Evolutionary conservation across 2,113 vertebrate genomes (phyloP).

Genomic region (Potamarius usumacintae): DNA sequence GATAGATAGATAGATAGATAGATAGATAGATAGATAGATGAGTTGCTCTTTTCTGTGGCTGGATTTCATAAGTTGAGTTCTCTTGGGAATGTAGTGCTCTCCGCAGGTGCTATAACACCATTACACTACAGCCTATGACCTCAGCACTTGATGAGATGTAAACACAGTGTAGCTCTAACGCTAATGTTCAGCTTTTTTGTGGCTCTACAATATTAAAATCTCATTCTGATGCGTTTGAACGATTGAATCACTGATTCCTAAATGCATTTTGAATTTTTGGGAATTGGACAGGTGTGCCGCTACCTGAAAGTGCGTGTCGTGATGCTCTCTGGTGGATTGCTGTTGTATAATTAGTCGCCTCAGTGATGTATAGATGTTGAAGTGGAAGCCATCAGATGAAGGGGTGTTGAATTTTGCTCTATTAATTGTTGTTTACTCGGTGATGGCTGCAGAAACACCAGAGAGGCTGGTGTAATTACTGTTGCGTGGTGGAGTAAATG

Average conservation of each 20-base stretch:
- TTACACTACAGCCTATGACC: neutral
- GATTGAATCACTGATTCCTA: neutral
- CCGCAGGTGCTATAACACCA: neutral
- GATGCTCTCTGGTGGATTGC: neutral
- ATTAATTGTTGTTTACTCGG: neutral
- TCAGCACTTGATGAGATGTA: neutral
- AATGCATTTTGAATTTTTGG: neutral
- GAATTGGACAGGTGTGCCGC: neutral
- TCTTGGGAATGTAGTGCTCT: neutral
- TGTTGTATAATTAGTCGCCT: neutral
- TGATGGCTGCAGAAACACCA: neutral
- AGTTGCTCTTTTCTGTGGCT: neutral
- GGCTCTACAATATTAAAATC: neutral
- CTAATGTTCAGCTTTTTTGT: neutral
- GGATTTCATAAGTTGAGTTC: neutral
- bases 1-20: neutral
- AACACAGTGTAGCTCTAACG: neutral
- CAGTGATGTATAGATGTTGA: neutral
- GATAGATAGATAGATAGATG: neutral
- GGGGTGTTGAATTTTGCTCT: neutral
- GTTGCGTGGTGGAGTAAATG: neutral
- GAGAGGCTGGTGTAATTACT: constrained; percentile 17
- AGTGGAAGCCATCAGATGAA: neutral
- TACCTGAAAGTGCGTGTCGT: neutral
- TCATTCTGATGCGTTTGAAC: neutral